Base-by-base conservation (phyloP, 2,888 invertebrate genomes). In the Drosophila atroscutellata region DNA sequence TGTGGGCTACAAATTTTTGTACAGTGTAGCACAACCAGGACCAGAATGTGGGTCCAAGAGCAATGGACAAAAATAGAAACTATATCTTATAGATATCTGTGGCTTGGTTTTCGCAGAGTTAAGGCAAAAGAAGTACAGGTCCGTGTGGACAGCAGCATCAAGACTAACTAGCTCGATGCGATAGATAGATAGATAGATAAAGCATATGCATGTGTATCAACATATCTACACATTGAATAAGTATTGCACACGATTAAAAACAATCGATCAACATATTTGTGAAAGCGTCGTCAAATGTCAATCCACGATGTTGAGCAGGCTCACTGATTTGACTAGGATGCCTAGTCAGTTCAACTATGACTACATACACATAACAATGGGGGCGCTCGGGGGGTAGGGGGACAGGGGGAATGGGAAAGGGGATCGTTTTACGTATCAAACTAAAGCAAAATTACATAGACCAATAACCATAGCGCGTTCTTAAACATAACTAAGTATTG, bases 391-490 rank as follows among this genome's bases (percentile, higher is more conserved):
- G 42, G 39, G 2, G 7, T 28, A 13, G 1, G 3, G 18, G 18
- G 24, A 18, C 11, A 11, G 5, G 13, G 4, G 8, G 2, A 3
- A 20, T 15, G 24, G 52, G n/a, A 0, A 7, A 4, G 8, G 8
- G 15, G 15, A 1, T 45, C 15, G 30, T 26, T 36, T 62, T 65
- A 50, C 45, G 50, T 57, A 37, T 56, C 32, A 47, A 55, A 69
- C 66, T 80, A 80, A 64, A 58, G 63, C 65, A 77, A 64, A 64
- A 66, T 66, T 66, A 68, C 57, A 84, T 69, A 77, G 70, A 80
- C 83, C 88, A 88, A 75, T 81, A 75, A 84, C 83, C 86, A 86
- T 83, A 86, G 75, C 81, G 81, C 80, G 50, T 68, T 73, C 72
- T 83, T 88, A 75, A 70, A 65, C 45, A 45, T 79, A 65, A 63